Evolutionary conservation across 2,888 invertebrate species (phyloP).

Genomic region (Mimas tiliae): DNA sequence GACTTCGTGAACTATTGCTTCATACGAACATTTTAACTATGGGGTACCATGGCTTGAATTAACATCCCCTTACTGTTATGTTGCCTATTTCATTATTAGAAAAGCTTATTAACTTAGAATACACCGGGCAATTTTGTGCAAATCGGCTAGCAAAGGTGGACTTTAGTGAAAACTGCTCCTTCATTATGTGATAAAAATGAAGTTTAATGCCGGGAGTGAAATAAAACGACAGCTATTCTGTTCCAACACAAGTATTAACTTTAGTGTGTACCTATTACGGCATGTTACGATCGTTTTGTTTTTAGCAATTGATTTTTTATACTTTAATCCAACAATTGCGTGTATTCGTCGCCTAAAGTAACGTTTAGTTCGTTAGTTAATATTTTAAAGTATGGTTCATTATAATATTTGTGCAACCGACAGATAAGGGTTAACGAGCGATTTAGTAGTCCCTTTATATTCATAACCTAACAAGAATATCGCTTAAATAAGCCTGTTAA

Average conservation of each 20-base stretch:
- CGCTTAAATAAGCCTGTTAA: neutral
- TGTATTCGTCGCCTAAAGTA: neutral
- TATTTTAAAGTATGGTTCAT: constrained; percentile 5
- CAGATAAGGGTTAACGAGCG: constrained; percentile 1
- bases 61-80: too few relatives aligned
- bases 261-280: neutral
- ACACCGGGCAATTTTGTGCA: too few relatives aligned
- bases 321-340: constrained; percentile 15
- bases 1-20: too few relatives aligned
- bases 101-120: too few relatives aligned
- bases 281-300: constrained; percentile 5
- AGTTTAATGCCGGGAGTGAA: neutral
- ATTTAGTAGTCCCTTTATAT: neutral
- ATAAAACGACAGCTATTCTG: neutral
- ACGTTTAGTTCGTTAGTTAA: neutral
- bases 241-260: neutral
- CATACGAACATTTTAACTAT: too few relatives aligned
- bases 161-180: too few relatives aligned
- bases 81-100: too few relatives aligned
- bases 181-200: too few relatives aligned
- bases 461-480: neutral
- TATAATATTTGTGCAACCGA: neutral
- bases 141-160: too few relatives aligned
- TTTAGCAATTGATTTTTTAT: neutral
- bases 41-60: too few relatives aligned